Conservation (phyloP, 2,888 invertebrate genomes). For the Drosophila ezoana region DNA sequence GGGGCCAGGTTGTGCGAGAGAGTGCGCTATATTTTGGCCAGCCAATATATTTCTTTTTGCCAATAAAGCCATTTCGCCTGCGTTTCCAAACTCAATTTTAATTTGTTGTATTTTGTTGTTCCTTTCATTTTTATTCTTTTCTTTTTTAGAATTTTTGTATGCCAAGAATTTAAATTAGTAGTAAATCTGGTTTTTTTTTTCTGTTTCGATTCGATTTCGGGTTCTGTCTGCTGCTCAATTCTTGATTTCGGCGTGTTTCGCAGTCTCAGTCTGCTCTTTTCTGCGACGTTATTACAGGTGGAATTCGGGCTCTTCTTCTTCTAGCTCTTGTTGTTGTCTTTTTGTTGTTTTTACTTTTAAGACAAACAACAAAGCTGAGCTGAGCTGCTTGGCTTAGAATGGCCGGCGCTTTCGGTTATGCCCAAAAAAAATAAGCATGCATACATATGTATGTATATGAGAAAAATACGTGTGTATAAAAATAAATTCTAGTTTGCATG, state of each 20-base stretch:
- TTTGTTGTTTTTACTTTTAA: slow-evolving; percentile 18
- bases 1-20: slow-evolving; percentile 1
- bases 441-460: background rate
- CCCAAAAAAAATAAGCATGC: slow-evolving; percentile 1
- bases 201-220: slow-evolving; percentile 55
- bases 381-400: slow-evolving; percentile 26
- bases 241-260: slow-evolving; percentile 51
- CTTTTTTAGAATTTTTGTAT: slow-evolving; percentile 65
- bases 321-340: background rate
- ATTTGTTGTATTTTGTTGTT: slow-evolving; percentile 32
- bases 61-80: slow-evolving; percentile 74
- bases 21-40: slow-evolving; percentile 10
- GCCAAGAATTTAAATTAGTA: slow-evolving; percentile 80
- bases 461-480: slow-evolving; percentile 30
- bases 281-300: slow-evolving; percentile 76
- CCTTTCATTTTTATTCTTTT: slow-evolving; percentile 21
- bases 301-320: slow-evolving; percentile 53
- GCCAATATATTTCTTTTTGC: slow-evolving; percentile 59
- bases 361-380: slow-evolving; percentile 14
- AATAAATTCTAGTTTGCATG: slow-evolving; percentile 43
- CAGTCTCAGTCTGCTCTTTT: slow-evolving; percentile 44
- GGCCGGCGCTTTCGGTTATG: slow-evolving; percentile 18
- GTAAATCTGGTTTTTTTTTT: slow-evolving; percentile 75
- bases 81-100: slow-evolving; percentile 73
- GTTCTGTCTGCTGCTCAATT: slow-evolving; percentile 55